A percentile compares a stretch with the other conserved stretches of the same genome.
Conservation (phyloP, 30 jellyfish, hydroid and myxozoan genomes). For the Mastigias papua region DNA sequence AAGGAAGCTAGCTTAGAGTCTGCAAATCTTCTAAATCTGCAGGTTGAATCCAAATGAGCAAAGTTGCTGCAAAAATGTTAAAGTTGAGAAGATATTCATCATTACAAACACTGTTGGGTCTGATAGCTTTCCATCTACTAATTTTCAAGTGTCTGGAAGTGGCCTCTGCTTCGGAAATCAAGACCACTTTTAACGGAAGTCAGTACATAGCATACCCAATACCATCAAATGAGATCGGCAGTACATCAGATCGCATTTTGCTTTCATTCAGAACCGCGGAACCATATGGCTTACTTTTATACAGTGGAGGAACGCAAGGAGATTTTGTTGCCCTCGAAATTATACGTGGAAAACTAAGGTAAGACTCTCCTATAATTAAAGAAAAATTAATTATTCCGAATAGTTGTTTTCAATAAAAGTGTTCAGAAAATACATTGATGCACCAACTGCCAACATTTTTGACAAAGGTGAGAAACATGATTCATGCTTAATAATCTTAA, state of each 20-base stretch:
- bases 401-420: too few relatives aligned
- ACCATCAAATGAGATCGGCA: conserved; percentile 60
- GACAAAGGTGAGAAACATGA: too few relatives aligned
- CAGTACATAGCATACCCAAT: conserved; percentile 70
- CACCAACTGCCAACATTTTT: too few relatives aligned
- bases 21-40: conserved; percentile 18
- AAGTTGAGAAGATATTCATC: not conserved
- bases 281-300: conserved; percentile 92
- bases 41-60: not conserved
- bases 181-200: conserved; percentile 73
- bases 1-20: not conserved
- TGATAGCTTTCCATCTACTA: not conserved
- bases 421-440: too few relatives aligned
- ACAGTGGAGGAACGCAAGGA: conserved; percentile 96
- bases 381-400: not conserved
- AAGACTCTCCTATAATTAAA: not conserved
- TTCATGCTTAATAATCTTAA: too few relatives aligned
- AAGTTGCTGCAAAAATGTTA: not conserved
- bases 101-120: not conserved
- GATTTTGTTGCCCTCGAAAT: conserved; percentile 87
- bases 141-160: not conserved
- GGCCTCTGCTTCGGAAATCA: conserved; percentile 33
- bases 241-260: conserved; percentile 79
- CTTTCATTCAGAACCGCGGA: conserved; percentile 84
- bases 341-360: conserved; percentile 95